These are phyloP conservation scores for Campylomormyrus numenius DNA, from an alignment of 2,113 vertebrate genomes.

Conservation along the genomic window DNA sequence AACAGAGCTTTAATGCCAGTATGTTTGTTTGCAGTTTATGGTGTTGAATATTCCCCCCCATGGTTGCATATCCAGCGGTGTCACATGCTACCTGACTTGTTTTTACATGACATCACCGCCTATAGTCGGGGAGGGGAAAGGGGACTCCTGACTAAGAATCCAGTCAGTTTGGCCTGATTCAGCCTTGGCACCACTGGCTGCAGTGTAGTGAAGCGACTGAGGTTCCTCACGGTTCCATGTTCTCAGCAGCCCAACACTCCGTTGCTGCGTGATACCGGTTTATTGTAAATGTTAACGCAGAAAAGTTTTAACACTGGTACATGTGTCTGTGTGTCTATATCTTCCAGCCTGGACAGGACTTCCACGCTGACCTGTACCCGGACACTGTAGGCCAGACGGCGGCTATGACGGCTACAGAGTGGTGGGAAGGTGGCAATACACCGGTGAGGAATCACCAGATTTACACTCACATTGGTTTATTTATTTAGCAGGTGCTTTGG, in stretches of 20 bases:
- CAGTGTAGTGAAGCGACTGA: not conserved
- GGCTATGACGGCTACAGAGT: constrained; percentile 62
- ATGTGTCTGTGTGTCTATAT: constrained; percentile 9
- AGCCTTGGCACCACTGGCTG: not conserved
- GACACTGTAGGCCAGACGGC: constrained; percentile 65
- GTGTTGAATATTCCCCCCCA: not conserved
- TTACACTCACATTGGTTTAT: not conserved
- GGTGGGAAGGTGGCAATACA: constrained; percentile 81
- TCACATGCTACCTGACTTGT: not conserved
- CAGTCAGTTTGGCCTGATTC: not conserved
- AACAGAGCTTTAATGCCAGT: not conserved
- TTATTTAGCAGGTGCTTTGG: not conserved
- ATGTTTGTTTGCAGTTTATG: not conserved
- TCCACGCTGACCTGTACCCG: constrained; percentile 83
- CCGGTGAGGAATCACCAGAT: constrained; percentile 59
- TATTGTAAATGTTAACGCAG: not conserved
- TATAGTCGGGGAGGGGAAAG: not conserved
- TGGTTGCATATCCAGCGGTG: not conserved
- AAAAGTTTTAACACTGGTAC: constrained; percentile 1
- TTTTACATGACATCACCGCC: not conserved
- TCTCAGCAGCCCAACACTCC: not conserved
- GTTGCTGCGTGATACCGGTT: not conserved
- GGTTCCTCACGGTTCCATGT: not conserved
- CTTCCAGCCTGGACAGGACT: constrained; percentile 69
- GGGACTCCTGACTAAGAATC: not conserved